Conservation (phyloP, 1,140 invertebrate genomes). For the Elymnias hypermnestra region DNA sequence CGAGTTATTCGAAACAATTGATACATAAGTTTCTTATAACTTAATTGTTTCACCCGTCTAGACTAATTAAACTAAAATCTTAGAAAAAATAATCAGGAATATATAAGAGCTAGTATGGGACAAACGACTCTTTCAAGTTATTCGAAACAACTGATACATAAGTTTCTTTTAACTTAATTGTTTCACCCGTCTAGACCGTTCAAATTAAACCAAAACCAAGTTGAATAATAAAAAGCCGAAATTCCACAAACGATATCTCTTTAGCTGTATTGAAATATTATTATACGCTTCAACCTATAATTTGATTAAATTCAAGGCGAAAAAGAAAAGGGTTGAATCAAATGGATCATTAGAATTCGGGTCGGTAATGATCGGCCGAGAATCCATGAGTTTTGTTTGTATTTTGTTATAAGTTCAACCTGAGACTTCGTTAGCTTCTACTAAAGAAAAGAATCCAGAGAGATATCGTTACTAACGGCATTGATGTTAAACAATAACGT, state of each 20-base stretch:
- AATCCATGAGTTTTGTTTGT: slow-evolving; percentile 53
- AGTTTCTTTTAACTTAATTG: slow-evolving; percentile 13
- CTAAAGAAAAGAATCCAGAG: too few relatives aligned
- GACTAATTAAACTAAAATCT: slow-evolving; percentile 66
- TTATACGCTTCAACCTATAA: slow-evolving; percentile 71
- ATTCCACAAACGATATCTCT: slow-evolving; percentile 67
- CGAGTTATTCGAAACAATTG: too few relatives aligned
- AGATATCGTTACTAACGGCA: too few relatives aligned
- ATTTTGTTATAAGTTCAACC: too few relatives aligned
- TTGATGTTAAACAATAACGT: too few relatives aligned
- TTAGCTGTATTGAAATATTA: slow-evolving; percentile 71
- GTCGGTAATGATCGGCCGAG: slow-evolving; percentile 65
- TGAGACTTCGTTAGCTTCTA: too few relatives aligned
- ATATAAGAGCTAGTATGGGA: too few relatives aligned
- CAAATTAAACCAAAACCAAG: slow-evolving; percentile 60
- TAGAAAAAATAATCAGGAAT: too few relatives aligned
- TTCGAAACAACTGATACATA: slow-evolving; percentile 9
- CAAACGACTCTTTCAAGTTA: too few relatives aligned
- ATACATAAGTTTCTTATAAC: slow-evolving; percentile 14
- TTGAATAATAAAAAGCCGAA: slow-evolving; percentile 67
- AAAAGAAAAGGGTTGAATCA: slow-evolving; percentile 63
- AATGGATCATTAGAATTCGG: slow-evolving; percentile 69
- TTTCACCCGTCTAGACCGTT: slow-evolving; percentile 51
- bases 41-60: slow-evolving; percentile 36
- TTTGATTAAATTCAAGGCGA: slow-evolving; percentile 69